Evolutionary conservation across 2,113 vertebrate species (phyloP), one percentile per base, ranked within the genome.

Genomic region (Sardina pilchardus): DNA sequence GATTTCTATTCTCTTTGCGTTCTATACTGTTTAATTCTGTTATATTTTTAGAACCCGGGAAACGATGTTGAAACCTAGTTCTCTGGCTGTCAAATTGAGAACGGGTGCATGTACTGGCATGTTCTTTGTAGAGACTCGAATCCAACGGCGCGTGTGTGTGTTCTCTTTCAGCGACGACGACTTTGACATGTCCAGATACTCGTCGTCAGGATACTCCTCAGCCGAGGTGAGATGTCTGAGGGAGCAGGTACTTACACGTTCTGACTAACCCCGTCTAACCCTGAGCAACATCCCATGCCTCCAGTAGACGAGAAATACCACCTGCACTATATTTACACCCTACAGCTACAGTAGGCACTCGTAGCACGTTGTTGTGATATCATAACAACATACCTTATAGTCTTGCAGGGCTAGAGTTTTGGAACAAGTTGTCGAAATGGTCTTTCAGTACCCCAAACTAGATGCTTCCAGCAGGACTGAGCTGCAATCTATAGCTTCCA

Each of bases 171-270:
- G 98, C 84, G 98, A 99, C 71, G 98, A 99, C 89, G 98, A 99
- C 95, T 99, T 99, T 53, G 98, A 99, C 92, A 97, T 99, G 97
- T 99, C 98, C 92, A 97, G 98, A 95, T 99, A 99, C 81, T 99
- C 98, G 12, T 99, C 98, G 17, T 99, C 98, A 83, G 98, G 98
- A 95, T 99, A 99, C 93, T 99, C 98, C 91, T 99, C 98, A 90
- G 98, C 98, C 92, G 98, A 99, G 98, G 98, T 99, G 96, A 98
- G 98, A 96, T 94, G 93, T 94, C 92, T 95, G 92, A 95, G 93
- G 92, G 93, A 94, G 91, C 94, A 95, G 95, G 94, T 95, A 94
- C 91, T 87, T 94, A 93, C 91, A 80, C 88, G 88, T 78, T 78
- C 88, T 90, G 89, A 89, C 91, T 92, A 90, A 56, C 84, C 84